Conservation (phyloP, 2,797 vertebrate genomes). For the Oreonectes daqikongensis region DNA sequence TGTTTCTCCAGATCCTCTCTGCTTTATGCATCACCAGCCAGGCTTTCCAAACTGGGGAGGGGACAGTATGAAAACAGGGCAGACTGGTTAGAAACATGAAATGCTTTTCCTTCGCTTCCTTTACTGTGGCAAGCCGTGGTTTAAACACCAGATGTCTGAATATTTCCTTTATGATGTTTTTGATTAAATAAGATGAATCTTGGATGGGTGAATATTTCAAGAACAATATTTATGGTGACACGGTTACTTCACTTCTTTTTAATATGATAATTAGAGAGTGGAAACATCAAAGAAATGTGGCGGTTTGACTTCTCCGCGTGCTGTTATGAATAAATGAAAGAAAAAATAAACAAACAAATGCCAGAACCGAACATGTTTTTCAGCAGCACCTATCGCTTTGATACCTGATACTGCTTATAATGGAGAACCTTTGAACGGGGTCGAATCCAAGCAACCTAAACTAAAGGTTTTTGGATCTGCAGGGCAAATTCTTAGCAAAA, state of each 20-base stretch:
- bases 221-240: conserved; percentile 58
- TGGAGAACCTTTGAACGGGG: not conserved
- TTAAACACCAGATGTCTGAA: conserved; percentile 66
- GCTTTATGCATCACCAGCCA: conserved; percentile 60
- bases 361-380: conserved; percentile 1
- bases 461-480: not conserved
- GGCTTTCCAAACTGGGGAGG: conserved; percentile 42
- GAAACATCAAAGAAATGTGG: conserved; percentile 51
- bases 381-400: conserved; percentile 26
- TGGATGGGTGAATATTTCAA: conserved; percentile 54
- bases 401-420: conserved; percentile 34
- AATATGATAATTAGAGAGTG: conserved; percentile 53
- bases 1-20: conserved; percentile 62
- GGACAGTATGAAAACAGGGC: conserved; percentile 38
- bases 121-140: conserved; percentile 63
- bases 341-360: conserved; percentile 37
- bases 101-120: conserved; percentile 55
- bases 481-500: conserved; percentile 6
- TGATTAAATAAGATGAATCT: conserved; percentile 61
- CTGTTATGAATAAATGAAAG: conserved; percentile 34
- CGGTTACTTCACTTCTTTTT: conserved; percentile 47
- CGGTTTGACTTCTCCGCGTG: conserved; percentile 36
- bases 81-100: conserved; percentile 58
- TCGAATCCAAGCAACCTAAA: conserved; percentile 3
- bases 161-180: conserved; percentile 66